Evolutionary conservation across 1,140 invertebrate genomes (phyloP), one percentile per base, ranked within the genome.

Genomic region (Pogonomyrmex barbatus): DNA sequence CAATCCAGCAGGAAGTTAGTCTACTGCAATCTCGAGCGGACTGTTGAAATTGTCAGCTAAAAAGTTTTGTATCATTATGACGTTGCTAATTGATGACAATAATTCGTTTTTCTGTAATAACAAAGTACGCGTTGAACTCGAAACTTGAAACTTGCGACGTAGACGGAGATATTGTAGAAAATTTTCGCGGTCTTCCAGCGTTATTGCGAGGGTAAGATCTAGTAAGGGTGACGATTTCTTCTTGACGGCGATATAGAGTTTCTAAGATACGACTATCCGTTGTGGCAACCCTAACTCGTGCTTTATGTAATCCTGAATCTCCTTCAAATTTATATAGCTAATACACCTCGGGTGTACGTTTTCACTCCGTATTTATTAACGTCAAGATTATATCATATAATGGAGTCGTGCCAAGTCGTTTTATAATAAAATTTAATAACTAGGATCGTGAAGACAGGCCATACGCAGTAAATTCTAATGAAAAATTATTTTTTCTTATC

Each of bases 361-460:
- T 73, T 56, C 79, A 60, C 65, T 47, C 30, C 54, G 4, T 83
- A 83, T 73, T 83, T 83, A 83, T 83, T 83, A 83, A 83, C 68
- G 54, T 83, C 54, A 39, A 73, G 79, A 83, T 73, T 73, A 73
- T 47, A 60, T 33, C 54, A 42, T 50, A 17, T 73, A 83, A 83
- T 75, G 30, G 42, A 83, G 54, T 73, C 39, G 47, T 63, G 67
- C 42, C 67, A 47, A 82, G 54, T 39, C 30, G 33, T 83, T 47
- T 33, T 17, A 50, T 39, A 71, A 58, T 30, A 33, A 67, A 82
- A 82, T 82, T 82, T 83, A 83, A 75, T 83, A 60, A 83, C 12
- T 24, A 30, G 47, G 5, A 81, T 58, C 52, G 14, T 8, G 63
- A 67, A 50, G 60, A 63, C 8, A 54, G 12, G 39, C 24, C 63